Evolutionary conservation across 2,888 invertebrate genomes (phyloP).

Genomic region (Athalia circularis): DNA sequence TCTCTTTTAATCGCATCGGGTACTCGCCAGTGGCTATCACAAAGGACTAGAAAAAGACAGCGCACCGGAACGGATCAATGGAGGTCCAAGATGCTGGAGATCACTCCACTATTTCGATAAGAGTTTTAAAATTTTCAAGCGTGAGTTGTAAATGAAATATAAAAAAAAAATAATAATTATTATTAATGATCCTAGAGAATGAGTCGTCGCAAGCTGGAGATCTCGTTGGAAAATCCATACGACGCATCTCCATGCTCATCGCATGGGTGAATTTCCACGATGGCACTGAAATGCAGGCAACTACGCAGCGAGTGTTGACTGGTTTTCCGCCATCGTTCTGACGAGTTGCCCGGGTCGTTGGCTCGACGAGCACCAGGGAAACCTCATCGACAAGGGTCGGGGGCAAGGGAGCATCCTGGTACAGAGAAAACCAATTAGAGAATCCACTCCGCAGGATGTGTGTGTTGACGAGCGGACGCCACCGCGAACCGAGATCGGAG

Average conservation of each 20-base stretch:
- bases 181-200: too few relatives aligned
- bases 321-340: not conserved
- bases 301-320: slow-evolving; percentile 31
- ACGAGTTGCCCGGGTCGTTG: slow-evolving; percentile 11
- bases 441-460: not conserved
- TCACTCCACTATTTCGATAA: too few relatives aligned
- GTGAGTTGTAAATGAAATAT: too few relatives aligned
- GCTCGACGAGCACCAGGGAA: slow-evolving; percentile 7
- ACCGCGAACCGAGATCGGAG: not conserved
- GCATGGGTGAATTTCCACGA: not conserved
- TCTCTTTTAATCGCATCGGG: too few relatives aligned
- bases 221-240: not conserved
- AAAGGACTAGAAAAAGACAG: too few relatives aligned
- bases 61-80: too few relatives aligned
- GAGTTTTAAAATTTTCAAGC: too few relatives aligned
- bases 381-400: not conserved
- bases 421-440: slow-evolving; percentile 43
- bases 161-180: too few relatives aligned
- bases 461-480: slow-evolving; percentile 12
- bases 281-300: not conserved
- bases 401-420: slow-evolving; percentile 18
- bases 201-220: too few relatives aligned
- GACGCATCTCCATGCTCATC: not conserved
- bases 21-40: too few relatives aligned
- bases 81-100: too few relatives aligned